Conservation (phyloP, 92 coral and sea anemone species). For the Plumapathes pennacea region DNA sequence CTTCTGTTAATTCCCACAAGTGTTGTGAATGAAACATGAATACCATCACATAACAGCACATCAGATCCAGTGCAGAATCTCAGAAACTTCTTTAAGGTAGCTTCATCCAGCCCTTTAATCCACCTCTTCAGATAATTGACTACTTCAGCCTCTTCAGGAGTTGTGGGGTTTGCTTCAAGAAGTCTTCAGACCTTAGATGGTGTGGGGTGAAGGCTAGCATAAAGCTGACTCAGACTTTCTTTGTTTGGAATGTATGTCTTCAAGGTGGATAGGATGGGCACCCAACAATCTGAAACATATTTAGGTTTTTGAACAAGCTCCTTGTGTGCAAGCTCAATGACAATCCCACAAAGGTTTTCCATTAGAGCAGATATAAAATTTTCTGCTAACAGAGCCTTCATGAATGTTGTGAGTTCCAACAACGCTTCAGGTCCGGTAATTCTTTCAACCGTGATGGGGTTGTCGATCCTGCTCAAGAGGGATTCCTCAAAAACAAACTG, state of each 20-base stretch:
- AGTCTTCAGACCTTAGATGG: constrained; percentile 3
- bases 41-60: neutral
- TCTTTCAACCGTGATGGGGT: neutral
- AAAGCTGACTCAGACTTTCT: neutral
- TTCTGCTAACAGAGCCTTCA: constrained; percentile 11
- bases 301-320: constrained; percentile 3
- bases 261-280: neutral
- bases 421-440: neutral
- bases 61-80: neutral
- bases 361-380: constrained; percentile 8
- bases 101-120: neutral
- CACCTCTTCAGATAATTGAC: constrained; percentile 1
- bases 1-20: neutral
- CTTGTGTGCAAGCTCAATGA: constrained; percentile 1
- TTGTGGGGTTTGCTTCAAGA: neutral
- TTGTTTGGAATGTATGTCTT: neutral
- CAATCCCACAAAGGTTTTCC: neutral
- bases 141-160: constrained; percentile 1
- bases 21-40: neutral
- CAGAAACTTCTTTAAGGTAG: neutral
- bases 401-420: neutral
- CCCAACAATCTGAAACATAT: constrained; percentile 7
- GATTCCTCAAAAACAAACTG: constrained; percentile 3
- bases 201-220: constrained; percentile 1
- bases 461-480: neutral